Conservation (phyloP, 2,113 vertebrate genomes). For the Protobothrops mucrosquamatus region DNA sequence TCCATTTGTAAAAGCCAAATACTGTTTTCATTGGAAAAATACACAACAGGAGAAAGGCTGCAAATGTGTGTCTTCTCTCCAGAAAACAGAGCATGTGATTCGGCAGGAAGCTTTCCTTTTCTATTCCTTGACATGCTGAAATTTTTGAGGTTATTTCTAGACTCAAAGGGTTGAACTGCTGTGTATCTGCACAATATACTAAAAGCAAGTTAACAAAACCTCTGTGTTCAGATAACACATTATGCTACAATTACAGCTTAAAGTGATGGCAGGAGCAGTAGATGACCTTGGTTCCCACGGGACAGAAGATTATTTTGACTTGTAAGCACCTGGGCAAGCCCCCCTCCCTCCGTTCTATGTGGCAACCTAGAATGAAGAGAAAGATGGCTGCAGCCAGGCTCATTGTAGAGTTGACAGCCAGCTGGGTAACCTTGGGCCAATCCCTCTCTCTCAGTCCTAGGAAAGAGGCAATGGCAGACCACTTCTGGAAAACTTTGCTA, state of each 20-base stretch:
- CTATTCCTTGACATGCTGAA: background rate
- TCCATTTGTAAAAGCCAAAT: background rate
- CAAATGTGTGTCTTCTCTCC: background rate
- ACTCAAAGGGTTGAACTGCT: background rate
- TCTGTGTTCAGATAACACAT: background rate
- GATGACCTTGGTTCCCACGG: too few species aligned
- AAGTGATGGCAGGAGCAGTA: background rate
- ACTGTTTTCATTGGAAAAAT: background rate
- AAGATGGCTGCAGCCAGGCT: too few species aligned
- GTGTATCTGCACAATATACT: background rate
- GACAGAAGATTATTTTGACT: too few species aligned
- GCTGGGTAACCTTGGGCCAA: background rate
- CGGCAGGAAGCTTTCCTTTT: background rate
- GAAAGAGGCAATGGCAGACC: background rate
- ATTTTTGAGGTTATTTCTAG: background rate
- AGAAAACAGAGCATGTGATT: background rate
- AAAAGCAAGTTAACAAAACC: background rate
- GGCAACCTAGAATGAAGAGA: too few species aligned
- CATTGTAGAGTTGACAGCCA: background rate
- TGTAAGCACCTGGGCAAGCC: too few species aligned
- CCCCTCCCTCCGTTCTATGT: too few species aligned
- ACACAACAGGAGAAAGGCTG: background rate
- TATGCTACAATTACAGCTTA: background rate
- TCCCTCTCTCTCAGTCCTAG: background rate
- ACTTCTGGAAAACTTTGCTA: background rate